Evolutionary conservation across 2,113 vertebrate genomes (phyloP), one percentile per base, ranked within the genome.

Genomic region (Osmerus eperlanus): DNA sequence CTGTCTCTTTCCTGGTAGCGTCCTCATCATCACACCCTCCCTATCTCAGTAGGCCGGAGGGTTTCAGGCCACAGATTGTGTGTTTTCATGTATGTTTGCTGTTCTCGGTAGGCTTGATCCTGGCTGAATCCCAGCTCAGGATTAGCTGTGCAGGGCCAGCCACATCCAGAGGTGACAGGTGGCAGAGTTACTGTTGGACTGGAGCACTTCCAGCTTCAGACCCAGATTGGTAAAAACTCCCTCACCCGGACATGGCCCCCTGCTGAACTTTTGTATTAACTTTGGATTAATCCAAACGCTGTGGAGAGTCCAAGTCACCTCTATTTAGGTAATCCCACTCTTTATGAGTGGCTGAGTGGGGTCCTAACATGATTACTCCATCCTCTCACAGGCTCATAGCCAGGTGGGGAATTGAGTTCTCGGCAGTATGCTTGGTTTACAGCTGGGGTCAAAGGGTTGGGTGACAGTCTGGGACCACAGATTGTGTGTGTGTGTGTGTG

Each of bases 331-430:
- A 52, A 66, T 66, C 64, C 41, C 47, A 9, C 63, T 65, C 64
- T 66, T 47, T 66, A 66, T 66, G 19, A 51, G 59, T 51, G 32
- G 64, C 36, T 66, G 66, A 32, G 51, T 64, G 32, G 60, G 60
- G 53, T 58, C 29, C 52, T 71, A 71, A 76, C 36, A 25, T 58
- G 28, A 52, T 76, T 67, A 67, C 60, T 36, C 25, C 41, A 62
- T 29, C 41, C 47, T 60, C 64, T 59, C 41, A 65, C 47, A 67
- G 47, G n/a, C 29, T 76, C 32, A 71, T 55, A 65, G 63, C 23
- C 51, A 75, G 68, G 54, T 65, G 18, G 52, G 61, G 29, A 75
- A 53, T 71, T 66, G 36, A 65, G 68, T 58, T 66, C 65, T 59
- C 18, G 18, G 32, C 16, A 23, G 60, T 59, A 41, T 51, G 16